A percentile compares a stretch with the other conserved stretches of the same genome.
phyloP scores from a whole-genome alignment of 2,888 invertebrate species.

The Saturnia pavonia region DNA sequence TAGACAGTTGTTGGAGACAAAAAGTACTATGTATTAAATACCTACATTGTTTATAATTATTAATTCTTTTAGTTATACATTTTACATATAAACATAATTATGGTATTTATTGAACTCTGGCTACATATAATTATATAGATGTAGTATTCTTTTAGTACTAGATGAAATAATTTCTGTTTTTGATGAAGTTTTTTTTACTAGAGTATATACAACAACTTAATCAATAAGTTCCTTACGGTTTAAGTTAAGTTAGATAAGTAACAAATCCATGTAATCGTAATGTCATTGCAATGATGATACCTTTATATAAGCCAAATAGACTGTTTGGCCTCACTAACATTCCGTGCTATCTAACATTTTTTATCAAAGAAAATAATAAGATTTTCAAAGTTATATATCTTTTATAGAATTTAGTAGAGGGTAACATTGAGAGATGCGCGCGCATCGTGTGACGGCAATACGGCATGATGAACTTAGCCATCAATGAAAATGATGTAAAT shows the following conservation, averaged over 20 bases:
- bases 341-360: no score
- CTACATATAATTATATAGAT: background rate
- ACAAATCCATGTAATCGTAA: no score
- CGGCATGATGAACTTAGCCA: no score
- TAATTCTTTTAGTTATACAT: background rate
- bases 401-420: no score
- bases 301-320: no score
- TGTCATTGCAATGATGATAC: no score
- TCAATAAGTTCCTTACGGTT: background rate
- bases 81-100: background rate
- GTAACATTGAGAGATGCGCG: no score
- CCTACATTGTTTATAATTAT: background rate
- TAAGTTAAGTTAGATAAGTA: background rate
- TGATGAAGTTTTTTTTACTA: background rate
- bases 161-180: background rate
- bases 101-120: background rate
- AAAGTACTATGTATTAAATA: background rate
- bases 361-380: no score
- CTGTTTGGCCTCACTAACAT: no score
- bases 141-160: background rate
- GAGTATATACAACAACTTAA: background rate
- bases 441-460: no score
- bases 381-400: no score
- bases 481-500: no score
- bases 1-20: constrained; percentile 10